Base-by-base conservation (phyloP, 1,140 invertebrate species). In the Pentalonia nigronervosa region DNA sequence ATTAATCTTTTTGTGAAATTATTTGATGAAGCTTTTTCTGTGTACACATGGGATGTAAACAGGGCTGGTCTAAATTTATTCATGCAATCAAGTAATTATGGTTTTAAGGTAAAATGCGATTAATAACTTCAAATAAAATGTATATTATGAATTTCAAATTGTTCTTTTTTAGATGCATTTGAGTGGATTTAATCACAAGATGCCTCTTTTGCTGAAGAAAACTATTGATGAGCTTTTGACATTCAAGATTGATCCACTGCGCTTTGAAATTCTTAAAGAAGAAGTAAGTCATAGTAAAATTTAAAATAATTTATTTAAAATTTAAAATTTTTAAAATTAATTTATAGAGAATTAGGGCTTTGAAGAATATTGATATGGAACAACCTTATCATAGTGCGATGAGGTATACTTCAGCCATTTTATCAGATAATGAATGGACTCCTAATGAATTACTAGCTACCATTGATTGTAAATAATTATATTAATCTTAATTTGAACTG, bases 311-410 rank as follows among this genome's bases (percentile, higher is more conserved):
- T 76, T 76, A 11, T 7, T 56, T 48, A 50, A 11, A 50, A 21
- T 17, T 48, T 60, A 60, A 60, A 45, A n/a, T 41, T 25, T 25
- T 36, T 36, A 20, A 53, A 41, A 90, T 93, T 94, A 91, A 91
- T 94, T 95, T 96, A 81, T 94, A 97, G 96, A 97, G 97, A 95
- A 96, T 97, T 47, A 95, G 99, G 94, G 96, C 96, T 14, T 95
- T 99, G 83, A 97, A 97, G 95, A 98, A 98, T 95, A 98, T 98
- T 94, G 96, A 97, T 93, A 97, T 98, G 2, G 98, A 99, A 94
- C 98, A 99, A 95, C 99, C 99, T 0, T 98, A 99, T 95, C 97
- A 98, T 95, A 98, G 99, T 95, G 97, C 98, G 30, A 96, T 98
- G 20, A 99, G 99, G 96, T 98, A 99, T 95, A 96, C 98, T 88